Percentiles rank a stretch among this genome's conserved stretches.
These are phyloP conservation scores for Brenthis daphne DNA, from an alignment of 2,888 invertebrate genomes.

Conservation along the genomic window DNA sequence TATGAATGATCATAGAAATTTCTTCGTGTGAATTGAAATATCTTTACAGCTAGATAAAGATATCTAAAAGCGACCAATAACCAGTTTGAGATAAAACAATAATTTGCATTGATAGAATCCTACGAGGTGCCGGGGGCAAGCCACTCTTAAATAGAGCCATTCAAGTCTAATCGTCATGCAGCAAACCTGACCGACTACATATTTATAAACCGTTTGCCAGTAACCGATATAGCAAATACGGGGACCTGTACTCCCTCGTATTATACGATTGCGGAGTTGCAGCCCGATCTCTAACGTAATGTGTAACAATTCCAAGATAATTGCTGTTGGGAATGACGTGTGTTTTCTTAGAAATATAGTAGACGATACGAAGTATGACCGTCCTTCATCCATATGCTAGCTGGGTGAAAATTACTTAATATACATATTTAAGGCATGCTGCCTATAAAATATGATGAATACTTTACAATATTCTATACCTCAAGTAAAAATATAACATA, in stretches of 20 bases:
- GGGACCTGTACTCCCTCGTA: constrained; percentile 5
- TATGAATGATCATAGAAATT: too few relatives aligned
- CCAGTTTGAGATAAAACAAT: constrained; percentile 17
- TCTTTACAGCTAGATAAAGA: not conserved
- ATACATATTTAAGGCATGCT: too few relatives aligned
- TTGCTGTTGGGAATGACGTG: constrained; percentile 11
- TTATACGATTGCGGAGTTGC: not conserved
- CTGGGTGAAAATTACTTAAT: too few relatives aligned
- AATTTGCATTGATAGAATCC: constrained; percentile 19
- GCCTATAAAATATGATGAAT: too few relatives aligned
- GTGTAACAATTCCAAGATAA: constrained; percentile 6
- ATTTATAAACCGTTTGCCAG: constrained; percentile 25
- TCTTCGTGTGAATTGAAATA: not conserved
- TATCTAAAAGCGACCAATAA: not conserved
- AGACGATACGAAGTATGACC: not conserved
- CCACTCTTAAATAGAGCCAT: constrained; percentile 16
- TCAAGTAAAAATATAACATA: too few relatives aligned
- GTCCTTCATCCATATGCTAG: not conserved
- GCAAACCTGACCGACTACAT: constrained; percentile 5
- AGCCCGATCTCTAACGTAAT: not conserved
- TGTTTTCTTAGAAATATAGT: constrained; percentile 11
- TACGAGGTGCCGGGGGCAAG: constrained; percentile 14
- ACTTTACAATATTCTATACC: too few relatives aligned
- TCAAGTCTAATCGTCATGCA: constrained; percentile 4
- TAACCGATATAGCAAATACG: constrained; percentile 16